Conservation (phyloP, 1,140 invertebrate genomes). For the Colletes latitarsis region DNA sequence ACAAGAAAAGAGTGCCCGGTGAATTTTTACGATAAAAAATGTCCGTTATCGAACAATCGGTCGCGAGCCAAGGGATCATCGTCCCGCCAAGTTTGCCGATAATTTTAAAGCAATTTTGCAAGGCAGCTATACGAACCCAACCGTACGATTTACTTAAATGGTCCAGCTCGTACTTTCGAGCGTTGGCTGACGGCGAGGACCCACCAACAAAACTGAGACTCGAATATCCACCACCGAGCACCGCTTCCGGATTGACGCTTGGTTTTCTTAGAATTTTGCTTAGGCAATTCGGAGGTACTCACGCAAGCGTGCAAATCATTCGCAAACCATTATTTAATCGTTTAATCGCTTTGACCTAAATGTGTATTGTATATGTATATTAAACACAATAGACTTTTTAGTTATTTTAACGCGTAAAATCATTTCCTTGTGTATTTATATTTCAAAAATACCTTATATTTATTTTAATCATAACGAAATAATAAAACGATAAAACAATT, state of each 20-base stretch:
- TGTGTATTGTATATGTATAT: not conserved
- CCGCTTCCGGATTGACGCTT: constrained; percentile 86
- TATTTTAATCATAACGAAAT: too few relatives aligned
- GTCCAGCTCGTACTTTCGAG: constrained; percentile 91
- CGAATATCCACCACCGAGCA: constrained; percentile 85
- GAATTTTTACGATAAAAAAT: constrained; percentile 13
- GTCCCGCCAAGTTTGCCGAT: constrained; percentile 91
- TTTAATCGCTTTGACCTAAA: not conserved
- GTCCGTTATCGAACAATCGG: constrained; percentile 49
- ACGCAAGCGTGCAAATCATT: not conserved
- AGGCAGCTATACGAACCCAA: constrained; percentile 95
- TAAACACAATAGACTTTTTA: too few relatives aligned
- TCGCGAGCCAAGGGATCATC: constrained; percentile 81
- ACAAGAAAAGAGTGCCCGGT: too few relatives aligned
- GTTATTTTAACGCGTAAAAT: too few relatives aligned
- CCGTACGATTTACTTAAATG: constrained; percentile 92
- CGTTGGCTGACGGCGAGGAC: constrained; percentile 84
- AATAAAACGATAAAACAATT: not conserved
- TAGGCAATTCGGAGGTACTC: constrained; percentile 84
- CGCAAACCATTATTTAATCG: not conserved
- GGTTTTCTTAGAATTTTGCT: constrained; percentile 90
- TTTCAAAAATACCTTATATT: too few relatives aligned
- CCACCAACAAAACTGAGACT: constrained; percentile 89
- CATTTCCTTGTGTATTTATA: too few relatives aligned
- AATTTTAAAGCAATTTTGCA: constrained; percentile 93